Evolutionary conservation across 2,888 invertebrate species (phyloP).

Genomic region (Strigamia crassipes): DNA sequence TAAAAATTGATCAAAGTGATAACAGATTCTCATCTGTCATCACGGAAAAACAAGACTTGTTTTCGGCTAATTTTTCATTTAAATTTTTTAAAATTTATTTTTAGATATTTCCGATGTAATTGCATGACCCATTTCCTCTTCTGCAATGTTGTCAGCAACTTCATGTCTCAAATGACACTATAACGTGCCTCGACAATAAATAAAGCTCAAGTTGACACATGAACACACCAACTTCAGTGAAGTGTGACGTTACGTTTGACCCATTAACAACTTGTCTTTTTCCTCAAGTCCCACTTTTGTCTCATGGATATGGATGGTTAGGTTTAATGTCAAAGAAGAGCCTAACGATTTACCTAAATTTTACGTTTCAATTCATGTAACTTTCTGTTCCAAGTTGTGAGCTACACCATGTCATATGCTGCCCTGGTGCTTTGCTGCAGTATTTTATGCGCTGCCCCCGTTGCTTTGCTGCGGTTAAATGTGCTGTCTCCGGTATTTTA

Average conservation of each 20-base stretch:
- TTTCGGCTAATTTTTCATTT: no score
- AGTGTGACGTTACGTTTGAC: background rate
- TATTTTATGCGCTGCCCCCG: no score
- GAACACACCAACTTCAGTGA: background rate
- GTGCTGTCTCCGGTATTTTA: no score
- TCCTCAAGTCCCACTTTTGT: background rate
- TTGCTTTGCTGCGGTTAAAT: background rate
- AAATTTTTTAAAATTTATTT: no score
- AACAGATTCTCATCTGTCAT: background rate
- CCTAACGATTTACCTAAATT: no score
- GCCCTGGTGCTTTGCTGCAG: no score
- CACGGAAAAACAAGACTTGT: background rate
- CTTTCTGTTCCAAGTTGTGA: no score
- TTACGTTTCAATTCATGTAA: no score
- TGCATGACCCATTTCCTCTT: no score
- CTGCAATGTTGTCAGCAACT: no score
- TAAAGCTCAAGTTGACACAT: background rate
- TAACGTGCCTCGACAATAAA: constrained; percentile 1
- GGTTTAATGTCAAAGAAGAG: background rate
- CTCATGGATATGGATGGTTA: background rate
- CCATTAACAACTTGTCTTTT: background rate
- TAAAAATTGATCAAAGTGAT: background rate
- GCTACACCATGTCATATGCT: no score
- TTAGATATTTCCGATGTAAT: no score
- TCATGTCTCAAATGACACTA: background rate